Evolutionary conservation across 2,888 invertebrate species (phyloP).

Genomic region (Leptopterna dolabrata): DNA sequence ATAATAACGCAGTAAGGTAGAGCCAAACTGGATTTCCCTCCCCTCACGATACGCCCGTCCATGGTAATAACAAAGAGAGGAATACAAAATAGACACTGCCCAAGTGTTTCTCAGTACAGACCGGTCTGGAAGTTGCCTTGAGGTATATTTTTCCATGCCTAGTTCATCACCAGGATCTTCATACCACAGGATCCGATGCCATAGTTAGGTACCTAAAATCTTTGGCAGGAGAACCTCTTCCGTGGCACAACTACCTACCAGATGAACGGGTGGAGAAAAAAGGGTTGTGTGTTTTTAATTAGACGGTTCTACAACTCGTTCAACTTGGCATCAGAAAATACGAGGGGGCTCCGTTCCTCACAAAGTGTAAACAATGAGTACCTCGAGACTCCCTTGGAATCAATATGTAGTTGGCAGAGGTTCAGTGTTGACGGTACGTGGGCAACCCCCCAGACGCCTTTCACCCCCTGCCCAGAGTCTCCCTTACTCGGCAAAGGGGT

Average conservation of each 20-base stretch:
- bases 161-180: too few relatives aligned
- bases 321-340: slow-evolving; percentile 33
- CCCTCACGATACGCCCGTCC: too few relatives aligned
- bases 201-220: too few relatives aligned
- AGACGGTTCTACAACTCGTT: slow-evolving; percentile 36
- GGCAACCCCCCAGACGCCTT: slow-evolving; percentile 17
- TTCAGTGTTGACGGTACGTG: slow-evolving; percentile 45
- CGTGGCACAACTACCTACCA: neutral
- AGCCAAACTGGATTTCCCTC: too few relatives aligned
- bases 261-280: neutral
- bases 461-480: neutral
- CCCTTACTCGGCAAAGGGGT: neutral
- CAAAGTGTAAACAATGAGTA: slow-evolving; percentile 51
- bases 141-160: too few relatives aligned
- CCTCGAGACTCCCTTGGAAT: slow-evolving; percentile 46
- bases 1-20: too few relatives aligned
- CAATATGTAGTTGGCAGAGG: slow-evolving; percentile 52
- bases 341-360: neutral
- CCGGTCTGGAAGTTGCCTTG: too few relatives aligned
- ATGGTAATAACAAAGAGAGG: too few relatives aligned
- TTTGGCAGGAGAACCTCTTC: neutral
- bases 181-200: too few relatives aligned
- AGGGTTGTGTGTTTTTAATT: slow-evolving; percentile 45
- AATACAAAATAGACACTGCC: too few relatives aligned
- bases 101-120: too few relatives aligned